Base-by-base conservation (phyloP, 23 tunicate genomes). In the Phallusia fumigata region DNA sequence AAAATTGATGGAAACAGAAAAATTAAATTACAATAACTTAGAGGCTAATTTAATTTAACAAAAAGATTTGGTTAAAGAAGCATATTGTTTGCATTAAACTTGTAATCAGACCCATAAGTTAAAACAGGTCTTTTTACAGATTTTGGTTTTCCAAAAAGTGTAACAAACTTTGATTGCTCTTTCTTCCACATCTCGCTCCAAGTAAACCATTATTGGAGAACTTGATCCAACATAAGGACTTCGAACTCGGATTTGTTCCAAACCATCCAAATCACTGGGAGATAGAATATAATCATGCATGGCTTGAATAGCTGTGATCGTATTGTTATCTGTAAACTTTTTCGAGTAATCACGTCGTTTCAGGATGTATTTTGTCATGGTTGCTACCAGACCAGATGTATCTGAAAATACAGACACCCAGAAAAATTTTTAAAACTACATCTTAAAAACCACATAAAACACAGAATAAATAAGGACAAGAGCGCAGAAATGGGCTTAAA, bases 291-390 rank as follows among this genome's bases (percentile, higher is more conserved):
- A 94, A 73, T 94, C 95, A 36, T 86, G 88, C 98, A 94, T 94
- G 0, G 98, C 98, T 0, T 88, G 92, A 0, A 94, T 82, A 10
- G 98, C 88, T 18, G 98, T 94, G 31, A 94, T 85, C 3, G 94
- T 94, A 82, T 94, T 94, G 79, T 94, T 94, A 64, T 82, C 98
- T 0, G 98, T 94, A 73, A 82, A 94, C 65, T 89, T 89, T 76
- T 94, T 82, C 0, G 94, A 65, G 76, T 84, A 89, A 82, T 94
- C 98, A 65, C 98, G 82, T 28, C 98, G 81, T 79, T 83, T 85
- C 18, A 74, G 78, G 12, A 94, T 94, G 64, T 88, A 94, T 31
- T 80, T 74, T 64, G 85, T 90, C 82, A 90, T 47, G 30, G 84
- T 90, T 33, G 84, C 50, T 0, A 85, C 95, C 19, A 90, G 49